Evolutionary conservation across 2,797 vertebrate genomes (phyloP).

Genomic region (Brachyalestes nurse): DNA sequence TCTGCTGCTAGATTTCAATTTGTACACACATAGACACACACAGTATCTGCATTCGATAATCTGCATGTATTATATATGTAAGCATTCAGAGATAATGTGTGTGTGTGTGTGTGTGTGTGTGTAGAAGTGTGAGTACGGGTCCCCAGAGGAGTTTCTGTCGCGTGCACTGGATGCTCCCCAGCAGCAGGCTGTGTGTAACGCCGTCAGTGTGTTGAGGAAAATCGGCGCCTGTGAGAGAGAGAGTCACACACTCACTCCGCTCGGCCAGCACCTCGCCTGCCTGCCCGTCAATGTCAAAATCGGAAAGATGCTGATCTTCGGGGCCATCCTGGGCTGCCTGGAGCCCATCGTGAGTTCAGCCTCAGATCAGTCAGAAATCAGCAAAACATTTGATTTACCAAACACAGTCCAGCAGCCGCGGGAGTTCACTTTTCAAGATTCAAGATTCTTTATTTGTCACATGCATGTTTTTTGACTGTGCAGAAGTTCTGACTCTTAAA

Average conservation of each 20-base stretch:
- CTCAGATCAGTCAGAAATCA: neutral
- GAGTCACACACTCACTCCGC: constrained; percentile 84
- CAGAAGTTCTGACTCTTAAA: too few relatives aligned
- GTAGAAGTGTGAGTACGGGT: constrained; percentile 94
- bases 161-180: constrained; percentile 90
- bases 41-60: too few relatives aligned
- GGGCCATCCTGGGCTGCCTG: constrained; percentile 94
- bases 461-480: too few relatives aligned
- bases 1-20: too few relatives aligned
- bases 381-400: too few relatives aligned
- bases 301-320: constrained; percentile 98
- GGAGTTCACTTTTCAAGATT: too few relatives aligned
- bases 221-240: constrained; percentile 90
- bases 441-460: too few relatives aligned
- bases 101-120: constrained; percentile 3
- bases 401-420: too few relatives aligned
- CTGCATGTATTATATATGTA: too few relatives aligned
- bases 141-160: constrained; percentile 93
- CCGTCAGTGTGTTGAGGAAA: constrained; percentile 88
- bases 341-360: constrained; percentile 87
- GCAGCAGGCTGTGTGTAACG: constrained; percentile 92
- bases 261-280: constrained; percentile 93
- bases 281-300: constrained; percentile 97
- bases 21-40: too few relatives aligned
- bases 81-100: too few relatives aligned